Base-by-base conservation (phyloP, 2,113 vertebrate genomes). In the Peromyscus polionotus region DNA sequence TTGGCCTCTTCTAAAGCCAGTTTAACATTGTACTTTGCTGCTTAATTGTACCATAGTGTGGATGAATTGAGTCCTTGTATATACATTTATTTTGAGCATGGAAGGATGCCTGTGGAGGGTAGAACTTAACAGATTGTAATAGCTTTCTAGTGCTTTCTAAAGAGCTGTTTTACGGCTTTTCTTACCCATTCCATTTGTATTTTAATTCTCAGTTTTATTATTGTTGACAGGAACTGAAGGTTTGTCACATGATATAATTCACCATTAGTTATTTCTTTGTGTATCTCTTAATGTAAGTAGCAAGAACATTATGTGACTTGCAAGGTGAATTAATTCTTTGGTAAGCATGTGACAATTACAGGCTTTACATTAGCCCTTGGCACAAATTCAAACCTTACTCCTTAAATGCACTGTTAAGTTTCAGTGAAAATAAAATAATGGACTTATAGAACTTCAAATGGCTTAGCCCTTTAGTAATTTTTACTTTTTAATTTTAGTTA, bases 241-340 rank as follows among this genome's bases (percentile, higher is more conserved):
- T 97, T 75, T 63, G 61, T 95, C 96, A 42, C 54, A 63, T 17
- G 57, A 33, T 96, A 42, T 76, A 63, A 70, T 95, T 98, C 93
- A 20, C 95, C 0, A 3, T 94, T 93, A 48, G 26, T 75, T 96
- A 31, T 31, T 84, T 96, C 28, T n/a, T 76, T 76, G 0, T 75
- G 1, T 97, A 42, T 33, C n/a, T 95, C 28, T 95, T 75, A 86
- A 94, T 97, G 68, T 88, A 73, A 96, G 20, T 87, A 85, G n/a
- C 59, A 73, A 75, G 75, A 94, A 31, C 84, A 7, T 57, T 93
- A 72, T 75, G 16, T 76, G 72, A 28, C 0, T 76, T 84, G 22
- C 65, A 61, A 91, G 92, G 96, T 97, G 93, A 97, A 77, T 97
- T 96, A 95, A 68, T 95, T 95, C 90, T 76, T 94, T 26, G 72